phyloP scores from a whole-genome alignment of 2,113 vertebrate genomes.

The Silurus asotus region DNA sequence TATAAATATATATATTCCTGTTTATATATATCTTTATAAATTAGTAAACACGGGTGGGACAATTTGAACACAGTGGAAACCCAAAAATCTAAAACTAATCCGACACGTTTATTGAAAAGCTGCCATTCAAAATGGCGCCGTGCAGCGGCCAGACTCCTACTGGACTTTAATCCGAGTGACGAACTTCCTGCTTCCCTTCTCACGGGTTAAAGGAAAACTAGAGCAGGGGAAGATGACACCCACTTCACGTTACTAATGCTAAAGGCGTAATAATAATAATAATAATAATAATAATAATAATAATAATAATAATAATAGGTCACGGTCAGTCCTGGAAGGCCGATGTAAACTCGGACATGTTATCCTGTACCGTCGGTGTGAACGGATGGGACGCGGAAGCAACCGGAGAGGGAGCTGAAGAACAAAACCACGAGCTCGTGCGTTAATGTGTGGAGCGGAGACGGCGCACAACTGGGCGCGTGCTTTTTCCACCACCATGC shows the following conservation, averaged over 20 bases:
- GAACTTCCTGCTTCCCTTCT: conserved; percentile 74
- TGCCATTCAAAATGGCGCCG: conserved; percentile 31
- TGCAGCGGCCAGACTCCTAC: background rate
- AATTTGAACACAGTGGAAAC: too few relatives aligned
- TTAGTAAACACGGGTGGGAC: too few relatives aligned
- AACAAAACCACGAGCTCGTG: background rate
- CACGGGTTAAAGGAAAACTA: conserved; percentile 39
- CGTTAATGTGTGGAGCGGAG: background rate
- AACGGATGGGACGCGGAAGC: background rate
- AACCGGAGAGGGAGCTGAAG: background rate
- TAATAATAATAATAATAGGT: background rate
- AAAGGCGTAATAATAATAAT: background rate
- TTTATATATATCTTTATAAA: too few relatives aligned
- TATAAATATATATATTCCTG: too few relatives aligned
- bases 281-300: background rate
- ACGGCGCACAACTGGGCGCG: background rate
- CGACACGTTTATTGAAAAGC: background rate
- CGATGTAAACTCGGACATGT: background rate
- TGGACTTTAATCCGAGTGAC: conserved; percentile 63
- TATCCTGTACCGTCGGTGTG: conserved; percentile 11
- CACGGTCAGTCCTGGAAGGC: conserved; percentile 16
- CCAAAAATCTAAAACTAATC: background rate
- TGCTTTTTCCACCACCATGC: background rate
- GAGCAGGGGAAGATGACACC: conserved; percentile 28
- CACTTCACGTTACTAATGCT: background rate